Conservation (phyloP, 1,140 invertebrate species). For the Diorhabda carinulata region DNA sequence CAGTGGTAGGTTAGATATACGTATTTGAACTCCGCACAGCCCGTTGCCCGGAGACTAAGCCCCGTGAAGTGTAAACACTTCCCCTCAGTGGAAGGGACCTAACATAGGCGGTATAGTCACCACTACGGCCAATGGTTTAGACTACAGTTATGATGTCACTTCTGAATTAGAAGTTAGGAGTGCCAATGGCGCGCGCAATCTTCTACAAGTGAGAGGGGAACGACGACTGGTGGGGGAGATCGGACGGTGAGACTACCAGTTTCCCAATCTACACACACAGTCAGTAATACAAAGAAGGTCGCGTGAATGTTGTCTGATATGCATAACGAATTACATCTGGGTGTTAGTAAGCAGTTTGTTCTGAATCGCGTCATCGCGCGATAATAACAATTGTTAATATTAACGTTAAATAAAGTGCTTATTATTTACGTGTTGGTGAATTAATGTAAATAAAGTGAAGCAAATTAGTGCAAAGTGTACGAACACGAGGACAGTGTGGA, state of each 20-base stretch:
- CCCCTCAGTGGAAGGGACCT: slow-evolving; percentile 41
- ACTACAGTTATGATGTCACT: slow-evolving; percentile 35
- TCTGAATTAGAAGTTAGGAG: slow-evolving; percentile 24
- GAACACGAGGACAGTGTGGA: slow-evolving; percentile 56
- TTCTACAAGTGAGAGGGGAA: slow-evolving; percentile 8
- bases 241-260: slow-evolving; percentile 6
- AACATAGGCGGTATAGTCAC: slow-evolving; percentile 45
- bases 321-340: slow-evolving; percentile 42
- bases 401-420: slow-evolving; percentile 8
- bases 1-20: slow-evolving; percentile 3
- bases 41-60: slow-evolving; percentile 48
- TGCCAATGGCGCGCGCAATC: slow-evolving; percentile 34
- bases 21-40: slow-evolving; percentile 41
- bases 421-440: not conserved
- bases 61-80: slow-evolving; percentile 48
- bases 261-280: slow-evolving; percentile 24
- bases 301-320: slow-evolving; percentile 51
- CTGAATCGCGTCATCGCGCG: slow-evolving; percentile 11
- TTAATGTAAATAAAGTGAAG: slow-evolving; percentile 9
- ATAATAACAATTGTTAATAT: slow-evolving; percentile 5
- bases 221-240: slow-evolving; percentile 18
- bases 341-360: not conserved
- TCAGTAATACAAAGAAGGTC: slow-evolving; percentile 45
- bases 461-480: slow-evolving; percentile 51
- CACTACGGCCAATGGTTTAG: slow-evolving; percentile 35